A percentile compares a stretch with the other conserved stretches of the same genome.
These are phyloP conservation scores for Ips typographus DNA, from an alignment of 1,140 invertebrate species.

Conservation along the genomic window DNA sequence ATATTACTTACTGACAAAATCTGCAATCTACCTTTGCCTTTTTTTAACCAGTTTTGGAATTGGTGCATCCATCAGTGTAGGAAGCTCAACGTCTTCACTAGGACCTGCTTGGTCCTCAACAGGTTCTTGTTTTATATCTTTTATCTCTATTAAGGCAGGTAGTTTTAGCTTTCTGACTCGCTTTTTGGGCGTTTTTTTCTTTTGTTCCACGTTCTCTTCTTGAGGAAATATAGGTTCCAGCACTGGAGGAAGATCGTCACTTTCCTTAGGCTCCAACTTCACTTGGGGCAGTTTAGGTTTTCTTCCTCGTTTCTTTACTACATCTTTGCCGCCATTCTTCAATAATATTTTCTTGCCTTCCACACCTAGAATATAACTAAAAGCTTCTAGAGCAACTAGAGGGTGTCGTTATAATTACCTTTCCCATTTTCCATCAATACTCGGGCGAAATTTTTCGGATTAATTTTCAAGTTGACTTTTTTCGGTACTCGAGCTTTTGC, in stretches of 20 bases:
- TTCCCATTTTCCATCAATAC: conserved; percentile 42
- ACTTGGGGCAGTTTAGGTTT: conserved; percentile 27
- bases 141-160: conserved; percentile 18
- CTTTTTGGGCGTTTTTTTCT: conserved; percentile 39
- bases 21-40: too few relatives aligned
- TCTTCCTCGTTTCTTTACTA: conserved; percentile 28
- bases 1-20: neutral
- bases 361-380: conserved; percentile 17
- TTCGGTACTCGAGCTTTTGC: conserved; percentile 43
- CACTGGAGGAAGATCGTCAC: conserved; percentile 39
- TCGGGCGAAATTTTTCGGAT: conserved; percentile 43
- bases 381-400: neutral
- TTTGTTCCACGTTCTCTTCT: conserved; percentile 36
- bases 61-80: conserved; percentile 20
- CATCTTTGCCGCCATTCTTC: conserved; percentile 45
- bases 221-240: conserved; percentile 42
- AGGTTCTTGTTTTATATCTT: conserved; percentile 36
- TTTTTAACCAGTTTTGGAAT: conserved; percentile 15
- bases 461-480: conserved; percentile 37
- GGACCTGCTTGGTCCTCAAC: conserved; percentile 3
- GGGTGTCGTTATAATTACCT: conserved; percentile 22
- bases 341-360: conserved; percentile 47
- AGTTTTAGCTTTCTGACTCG: conserved; percentile 26
- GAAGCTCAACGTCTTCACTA: conserved; percentile 21
- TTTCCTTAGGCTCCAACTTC: conserved; percentile 21